Base-by-base conservation (phyloP, 2,888 invertebrate species). In the Abscondita cerata region DNA sequence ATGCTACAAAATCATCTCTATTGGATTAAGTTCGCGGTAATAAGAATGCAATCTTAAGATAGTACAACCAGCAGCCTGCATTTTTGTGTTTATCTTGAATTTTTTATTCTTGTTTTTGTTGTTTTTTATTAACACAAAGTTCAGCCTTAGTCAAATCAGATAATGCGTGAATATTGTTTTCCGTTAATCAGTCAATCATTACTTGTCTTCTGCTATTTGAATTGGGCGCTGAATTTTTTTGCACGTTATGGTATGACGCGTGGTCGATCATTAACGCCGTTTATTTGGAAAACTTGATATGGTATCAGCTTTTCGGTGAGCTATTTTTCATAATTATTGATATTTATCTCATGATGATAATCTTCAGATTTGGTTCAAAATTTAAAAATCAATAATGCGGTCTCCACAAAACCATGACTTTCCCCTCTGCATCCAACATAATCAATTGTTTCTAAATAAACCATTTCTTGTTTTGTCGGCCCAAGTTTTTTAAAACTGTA, bases 51-150 rank as follows among this genome's bases (percentile, higher is more conserved):
- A n/a, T n/a, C n/a, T n/a, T n/a, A n/a, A n/a, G n/a, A n/a, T n/a
- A n/a, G n/a, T n/a, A 31, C 9, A 9, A 31, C 31, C 31, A 31
- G 31, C 31, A 31, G 31, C 31, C 31, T 4, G 31, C 31, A 31
- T 31, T 31, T 6, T 31, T 31, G 31, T 31, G 31, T 31, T 9
- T 31, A 31, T n/a, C n/a, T n/a, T n/a, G n/a, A n/a, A n/a, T n/a
- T n/a, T n/a, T n/a, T n/a, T n/a, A n/a, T n/a, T n/a, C 31, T 31
- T 31, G 38, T 38, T 12, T 38, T 4, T 38, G 12, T n/a, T 38
- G 38, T 38, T 12, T 38, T 38, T n/a, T 38, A 38, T 38, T 38
- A 38, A 38, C 38, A 38, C 12, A 12, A 38, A 38, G 38, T 12
- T 38, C 12, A 12, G 12, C 38, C 12, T 38, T 38, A n/a, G 6